These are phyloP conservation scores for Hirudinaria manillensis DNA, from an alignment of 2,888 invertebrate species.

Conservation along the genomic window DNA sequence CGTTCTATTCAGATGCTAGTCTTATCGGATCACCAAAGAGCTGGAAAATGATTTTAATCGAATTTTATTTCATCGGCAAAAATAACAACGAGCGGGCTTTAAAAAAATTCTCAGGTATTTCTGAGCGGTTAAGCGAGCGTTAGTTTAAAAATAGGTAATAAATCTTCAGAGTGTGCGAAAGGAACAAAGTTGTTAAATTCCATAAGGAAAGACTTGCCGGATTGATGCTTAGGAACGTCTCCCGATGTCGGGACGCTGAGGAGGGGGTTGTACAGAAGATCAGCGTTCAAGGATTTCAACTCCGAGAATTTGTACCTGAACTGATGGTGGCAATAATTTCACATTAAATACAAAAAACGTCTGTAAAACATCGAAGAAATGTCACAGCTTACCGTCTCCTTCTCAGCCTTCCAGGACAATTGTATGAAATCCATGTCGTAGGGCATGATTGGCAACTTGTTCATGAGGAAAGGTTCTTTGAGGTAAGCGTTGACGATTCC, in stretches of 20 bases:
- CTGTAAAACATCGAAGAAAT: neutral
- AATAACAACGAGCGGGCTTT: no score
- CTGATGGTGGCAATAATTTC: conserved; percentile 32
- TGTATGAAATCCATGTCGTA: conserved; percentile 67
- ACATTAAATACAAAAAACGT: neutral
- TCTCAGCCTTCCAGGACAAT: conserved; percentile 54
- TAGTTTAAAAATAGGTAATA: no score
- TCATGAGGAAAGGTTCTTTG: conserved; percentile 80
- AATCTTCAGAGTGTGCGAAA: no score
- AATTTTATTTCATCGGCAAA: no score
- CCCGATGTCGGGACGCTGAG: conserved; percentile 50
- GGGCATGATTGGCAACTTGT: conserved; percentile 80
- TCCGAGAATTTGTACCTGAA: conserved; percentile 38
- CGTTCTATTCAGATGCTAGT: no score
- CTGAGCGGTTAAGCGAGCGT: no score
- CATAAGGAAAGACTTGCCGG: conserved; percentile 42
- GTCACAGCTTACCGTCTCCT: conserved; percentile 45
- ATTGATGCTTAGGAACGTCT: conserved; percentile 46
- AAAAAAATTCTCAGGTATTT: no score
- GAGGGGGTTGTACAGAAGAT: conserved; percentile 39
- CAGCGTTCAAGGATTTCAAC: conserved; percentile 37
- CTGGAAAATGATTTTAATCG: no score
- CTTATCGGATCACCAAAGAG: no score
- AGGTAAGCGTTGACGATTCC: conserved; percentile 79
- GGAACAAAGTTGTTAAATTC: no score